Conservation (phyloP, 2,888 invertebrate genomes). For the Chrysotoxum bicinctum region DNA sequence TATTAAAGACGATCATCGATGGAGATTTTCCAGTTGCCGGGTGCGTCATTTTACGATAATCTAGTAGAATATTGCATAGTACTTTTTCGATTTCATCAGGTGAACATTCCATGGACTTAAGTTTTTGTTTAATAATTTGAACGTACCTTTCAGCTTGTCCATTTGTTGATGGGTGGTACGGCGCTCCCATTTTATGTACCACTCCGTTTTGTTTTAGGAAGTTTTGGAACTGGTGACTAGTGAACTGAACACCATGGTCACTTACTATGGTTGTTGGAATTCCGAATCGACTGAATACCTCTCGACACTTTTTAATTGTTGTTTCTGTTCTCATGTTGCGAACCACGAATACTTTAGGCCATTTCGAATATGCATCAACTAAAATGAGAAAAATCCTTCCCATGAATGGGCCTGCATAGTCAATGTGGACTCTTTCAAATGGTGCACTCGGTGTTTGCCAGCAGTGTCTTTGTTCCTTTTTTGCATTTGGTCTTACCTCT, state of each 20-base stretch:
- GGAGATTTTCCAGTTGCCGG: background rate
- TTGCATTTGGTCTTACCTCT: conserved; percentile 17
- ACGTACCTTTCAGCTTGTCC: background rate
- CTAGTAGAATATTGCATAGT: background rate
- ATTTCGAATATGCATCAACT: conserved; percentile 70
- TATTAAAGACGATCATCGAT: background rate
- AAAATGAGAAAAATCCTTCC: conserved; percentile 64
- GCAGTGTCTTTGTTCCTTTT: conserved; percentile 37
- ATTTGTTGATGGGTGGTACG: conserved; percentile 2
- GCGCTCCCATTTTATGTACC: background rate
- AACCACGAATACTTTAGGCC: conserved; percentile 73
- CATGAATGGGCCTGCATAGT: conserved; percentile 61
- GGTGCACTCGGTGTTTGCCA: conserved; percentile 32
- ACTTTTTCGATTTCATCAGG: background rate
- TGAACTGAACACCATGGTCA: background rate
- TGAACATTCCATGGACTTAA: background rate
- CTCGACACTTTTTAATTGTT: conserved; percentile 1
- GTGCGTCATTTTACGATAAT: background rate
- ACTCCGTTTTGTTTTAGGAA: background rate
- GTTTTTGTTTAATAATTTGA: too few species aligned
- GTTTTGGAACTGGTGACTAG: background rate
- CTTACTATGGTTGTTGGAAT: background rate
- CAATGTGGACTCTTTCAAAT: conserved; percentile 73
- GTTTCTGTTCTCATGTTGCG: background rate
- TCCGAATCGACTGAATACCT: background rate